Percentiles rank a stretch among this genome's conserved stretches.
Conservation (phyloP, 1,140 invertebrate species). For the Telenomus remus region DNA sequence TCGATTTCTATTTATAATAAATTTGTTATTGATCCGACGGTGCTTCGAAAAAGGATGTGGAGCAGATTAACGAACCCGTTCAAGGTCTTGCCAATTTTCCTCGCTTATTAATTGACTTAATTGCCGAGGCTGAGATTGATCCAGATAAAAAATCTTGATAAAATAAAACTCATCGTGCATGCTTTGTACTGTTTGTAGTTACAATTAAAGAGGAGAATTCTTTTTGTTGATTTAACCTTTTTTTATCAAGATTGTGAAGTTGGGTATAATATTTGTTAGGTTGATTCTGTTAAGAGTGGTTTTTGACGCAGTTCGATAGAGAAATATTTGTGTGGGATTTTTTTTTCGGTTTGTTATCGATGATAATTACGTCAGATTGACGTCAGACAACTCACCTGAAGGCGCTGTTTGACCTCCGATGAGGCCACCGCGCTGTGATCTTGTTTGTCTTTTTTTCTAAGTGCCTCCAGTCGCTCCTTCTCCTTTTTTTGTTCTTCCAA, state of each 20-base stretch:
- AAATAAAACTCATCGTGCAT: too few species aligned
- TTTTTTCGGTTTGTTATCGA: background rate
- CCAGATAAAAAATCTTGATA: too few species aligned
- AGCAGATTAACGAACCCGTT: conserved; percentile 22
- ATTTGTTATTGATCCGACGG: background rate
- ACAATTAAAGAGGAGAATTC: too few species aligned
- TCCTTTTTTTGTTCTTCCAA: conserved; percentile 83
- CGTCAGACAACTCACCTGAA: conserved; percentile 80
- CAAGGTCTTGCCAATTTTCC: conserved; percentile 35
- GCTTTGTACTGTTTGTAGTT: too few species aligned
- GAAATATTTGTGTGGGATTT: conserved; percentile 13
- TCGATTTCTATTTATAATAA: conserved; percentile 3
- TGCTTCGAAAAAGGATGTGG: background rate
- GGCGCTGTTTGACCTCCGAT: conserved; percentile 95
- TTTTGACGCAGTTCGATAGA: too few species aligned
- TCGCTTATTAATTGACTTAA: conserved; percentile 54
- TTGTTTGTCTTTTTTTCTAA: conserved; percentile 94
- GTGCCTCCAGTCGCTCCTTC: conserved; percentile 85
- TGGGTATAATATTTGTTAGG: too few species aligned
- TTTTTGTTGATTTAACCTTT: too few species aligned
- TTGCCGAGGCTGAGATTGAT: conserved; percentile 34
- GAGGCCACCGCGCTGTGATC: conserved; percentile 96
- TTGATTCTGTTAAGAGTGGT: too few species aligned
- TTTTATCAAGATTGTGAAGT: too few species aligned
- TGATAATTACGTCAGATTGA: conserved; percentile 8